Evolutionary conservation across 2,888 invertebrate species (phyloP), one percentile per base, ranked within the genome.

Genomic region (Quadroppia sp.): DNA sequence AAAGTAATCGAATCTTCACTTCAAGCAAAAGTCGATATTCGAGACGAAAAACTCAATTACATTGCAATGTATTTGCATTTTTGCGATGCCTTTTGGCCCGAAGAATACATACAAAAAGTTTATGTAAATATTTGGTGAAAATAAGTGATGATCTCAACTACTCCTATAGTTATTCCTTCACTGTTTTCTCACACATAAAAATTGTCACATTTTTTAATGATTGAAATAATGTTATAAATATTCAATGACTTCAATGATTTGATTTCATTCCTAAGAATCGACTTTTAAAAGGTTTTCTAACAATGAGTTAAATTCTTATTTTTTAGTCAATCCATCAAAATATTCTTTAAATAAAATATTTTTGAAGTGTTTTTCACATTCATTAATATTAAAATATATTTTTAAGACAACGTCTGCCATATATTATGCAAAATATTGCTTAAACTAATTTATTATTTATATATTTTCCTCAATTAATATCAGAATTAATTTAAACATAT

Each of bases 1-100:
- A n/a, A 28, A 56, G 28, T 56, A 56, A 56, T 56, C 56, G 56
- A 56, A 56, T 17, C 25, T 56, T 56, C 56, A 56, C 56, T 56
- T 9, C 1, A 36, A 64, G 36, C 36, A 64, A 64, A 36, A 36
- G n/a, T 64, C 61, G 61, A 64, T 64, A 64, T 64, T 64, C 9
- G 61, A 64, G 61, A 36, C 36, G 36, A n/a, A 36, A n/a, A 64
- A 64, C 61, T 64, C 61, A 64, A 64, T 64, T 64, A 64, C 61
- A 36, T 59, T 59, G 59, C 15, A 36, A 36, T 45, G 45, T 15
- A 64, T 64, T 64, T 61, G 61, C 61, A 61, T 61, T 61, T 56
- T 61, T 3, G 32, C 32, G 25, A 32, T 59, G 9, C 9, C 36
- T 7, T 64, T 64, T 64, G n/a, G 36, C 61, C 61, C 36, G 20